A percentile compares a stretch with the other conserved stretches of the same genome.
Evolutionary conservation across 1,140 invertebrate species (phyloP).

Genomic region (Trachymyrmex cornetzi): DNA sequence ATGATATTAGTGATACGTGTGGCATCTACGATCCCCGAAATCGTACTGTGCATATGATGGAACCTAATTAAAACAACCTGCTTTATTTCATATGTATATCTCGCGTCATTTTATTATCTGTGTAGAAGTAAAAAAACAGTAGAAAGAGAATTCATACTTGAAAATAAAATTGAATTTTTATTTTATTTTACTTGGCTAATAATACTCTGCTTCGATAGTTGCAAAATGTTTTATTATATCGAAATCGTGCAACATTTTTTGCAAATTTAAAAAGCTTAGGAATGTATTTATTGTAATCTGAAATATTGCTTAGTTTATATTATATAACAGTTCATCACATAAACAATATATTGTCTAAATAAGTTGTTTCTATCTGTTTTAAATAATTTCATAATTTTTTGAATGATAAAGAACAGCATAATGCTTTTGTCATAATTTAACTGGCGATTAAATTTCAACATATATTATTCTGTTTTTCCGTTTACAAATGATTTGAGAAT

Average conservation of each 20-base stretch:
- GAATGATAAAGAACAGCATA: not conserved
- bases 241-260: not conserved
- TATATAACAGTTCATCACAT: not conserved
- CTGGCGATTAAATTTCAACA: conserved; percentile 13
- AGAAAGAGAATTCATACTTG: not conserved
- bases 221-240: not conserved
- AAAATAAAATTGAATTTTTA: not conserved
- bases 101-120: not conserved
- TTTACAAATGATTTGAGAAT: not conserved
- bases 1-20: not conserved
- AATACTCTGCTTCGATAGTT: not conserved
- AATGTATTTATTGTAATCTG: not conserved
- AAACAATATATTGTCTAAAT: not conserved
- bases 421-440: not conserved
- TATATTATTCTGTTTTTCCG: not conserved
- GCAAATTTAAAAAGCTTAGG: not conserved
- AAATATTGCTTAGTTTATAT: not conserved
- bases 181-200: conserved; percentile 6
- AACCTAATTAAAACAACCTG: not conserved
- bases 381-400: not conserved
- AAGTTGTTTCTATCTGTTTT: not conserved
- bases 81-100: not conserved
- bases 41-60: conserved; percentile 4
- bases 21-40: not conserved
- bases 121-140: not conserved